These are phyloP conservation scores for Helicoverpa zea DNA, from an alignment of 1,140 invertebrate genomes.

Conservation along the genomic window DNA sequence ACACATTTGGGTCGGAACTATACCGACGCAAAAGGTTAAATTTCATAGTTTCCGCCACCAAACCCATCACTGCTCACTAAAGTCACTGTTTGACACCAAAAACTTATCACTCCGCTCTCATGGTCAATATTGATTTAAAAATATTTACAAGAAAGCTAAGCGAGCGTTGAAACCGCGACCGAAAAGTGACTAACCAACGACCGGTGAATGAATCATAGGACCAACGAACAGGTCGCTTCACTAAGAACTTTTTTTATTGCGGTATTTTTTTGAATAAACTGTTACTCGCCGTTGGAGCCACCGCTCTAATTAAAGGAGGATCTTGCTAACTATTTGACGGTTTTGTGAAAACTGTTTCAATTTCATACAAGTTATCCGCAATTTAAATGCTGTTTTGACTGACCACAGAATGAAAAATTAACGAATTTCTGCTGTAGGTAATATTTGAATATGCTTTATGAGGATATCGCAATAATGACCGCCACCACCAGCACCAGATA, in stretches of 20 bases:
- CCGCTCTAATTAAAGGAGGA: slow-evolving; percentile 68
- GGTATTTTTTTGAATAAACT: slow-evolving; percentile 76
- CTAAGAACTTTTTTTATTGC: slow-evolving; percentile 78
- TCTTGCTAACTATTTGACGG: slow-evolving; percentile 23
- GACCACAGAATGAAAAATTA: too few relatives aligned
- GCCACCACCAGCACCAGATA: too few relatives aligned
- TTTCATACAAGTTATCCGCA: not conserved
- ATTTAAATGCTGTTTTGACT: not conserved
- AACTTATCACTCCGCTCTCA: slow-evolving; percentile 55
- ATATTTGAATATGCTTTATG: too few relatives aligned
- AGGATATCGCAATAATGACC: too few relatives aligned
- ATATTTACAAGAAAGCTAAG: slow-evolving; percentile 75
- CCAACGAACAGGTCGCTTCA: slow-evolving; percentile 70
- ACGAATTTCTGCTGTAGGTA: too few relatives aligned
- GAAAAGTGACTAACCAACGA: slow-evolving; percentile 64
- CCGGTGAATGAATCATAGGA: slow-evolving; percentile 76
- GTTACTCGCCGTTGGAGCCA: slow-evolving; percentile 64
- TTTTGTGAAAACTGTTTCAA: not conserved
- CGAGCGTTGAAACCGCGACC: slow-evolving; percentile 56
- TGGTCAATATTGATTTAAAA: slow-evolving; percentile 73
- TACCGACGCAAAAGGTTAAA: slow-evolving; percentile 15
- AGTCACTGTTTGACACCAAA: slow-evolving; percentile 17
- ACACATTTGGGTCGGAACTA: slow-evolving; percentile 18
- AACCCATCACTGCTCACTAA: slow-evolving; percentile 19
- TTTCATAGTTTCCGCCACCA: not conserved